Evolutionary conservation across 2,113 vertebrate genomes (phyloP).

Genomic region (Ceuthmochares aereus): DNA sequence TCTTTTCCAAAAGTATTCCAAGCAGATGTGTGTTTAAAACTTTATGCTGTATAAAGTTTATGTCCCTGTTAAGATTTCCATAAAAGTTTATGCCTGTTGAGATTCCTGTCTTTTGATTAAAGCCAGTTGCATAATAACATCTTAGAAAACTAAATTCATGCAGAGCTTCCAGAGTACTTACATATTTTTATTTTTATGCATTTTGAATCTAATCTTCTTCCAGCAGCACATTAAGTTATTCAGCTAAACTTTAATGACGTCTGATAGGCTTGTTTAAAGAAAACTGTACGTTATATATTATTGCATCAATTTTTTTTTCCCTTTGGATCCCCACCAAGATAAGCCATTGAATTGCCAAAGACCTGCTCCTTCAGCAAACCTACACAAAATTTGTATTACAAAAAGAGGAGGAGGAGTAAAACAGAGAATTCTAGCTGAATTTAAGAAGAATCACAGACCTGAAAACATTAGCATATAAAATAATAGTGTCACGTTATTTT

Average conservation of each 20-base stretch:
- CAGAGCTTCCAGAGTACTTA: background rate
- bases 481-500: background rate
- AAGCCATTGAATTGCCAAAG: background rate
- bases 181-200: background rate
- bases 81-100: background rate
- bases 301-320: background rate
- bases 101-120: constrained; percentile 2
- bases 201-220: background rate
- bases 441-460: background rate
- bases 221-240: background rate
- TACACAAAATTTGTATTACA: background rate
- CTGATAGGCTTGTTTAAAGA: background rate
- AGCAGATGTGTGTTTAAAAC: constrained; percentile 39
- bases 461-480: background rate
- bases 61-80: background rate
- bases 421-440: background rate
- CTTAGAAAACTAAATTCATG: background rate
- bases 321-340: background rate
- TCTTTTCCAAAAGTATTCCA: background rate
- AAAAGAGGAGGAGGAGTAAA: background rate
- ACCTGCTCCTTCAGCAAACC: background rate
- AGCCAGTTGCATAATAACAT: background rate
- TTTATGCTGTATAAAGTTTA: background rate
- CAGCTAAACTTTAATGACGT: background rate
- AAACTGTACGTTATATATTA: background rate